Conservation (phyloP, 2,888 invertebrate species). For the Polydrusus cervinus region DNA sequence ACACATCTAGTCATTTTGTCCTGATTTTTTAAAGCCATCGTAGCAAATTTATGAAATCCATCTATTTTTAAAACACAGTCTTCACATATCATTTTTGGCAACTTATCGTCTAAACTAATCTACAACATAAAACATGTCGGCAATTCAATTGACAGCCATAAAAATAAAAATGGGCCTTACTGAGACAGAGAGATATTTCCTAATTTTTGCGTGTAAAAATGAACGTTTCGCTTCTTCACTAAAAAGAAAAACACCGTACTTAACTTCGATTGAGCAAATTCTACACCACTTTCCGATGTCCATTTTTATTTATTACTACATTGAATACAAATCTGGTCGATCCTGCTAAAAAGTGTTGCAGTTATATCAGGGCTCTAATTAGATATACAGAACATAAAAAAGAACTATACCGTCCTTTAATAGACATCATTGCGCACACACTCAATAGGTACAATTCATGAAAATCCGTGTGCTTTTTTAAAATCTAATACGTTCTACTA, state of each 20-base stretch:
- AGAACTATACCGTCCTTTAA: constrained; percentile 64
- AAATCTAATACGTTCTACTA: constrained; percentile 64
- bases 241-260: constrained; percentile 78
- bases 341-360: constrained; percentile 37
- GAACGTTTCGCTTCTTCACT: constrained; percentile 79
- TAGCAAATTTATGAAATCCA: constrained; percentile 79
- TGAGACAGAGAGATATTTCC: constrained; percentile 80
- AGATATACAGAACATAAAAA: constrained; percentile 61
- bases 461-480: constrained; percentile 68
- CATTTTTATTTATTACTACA: constrained; percentile 62
- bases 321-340: constrained; percentile 43
- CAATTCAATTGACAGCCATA: constrained; percentile 29
- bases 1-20: constrained; percentile 73
- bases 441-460: constrained; percentile 68
- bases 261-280: constrained; percentile 78
- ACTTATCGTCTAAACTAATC: constrained; percentile 79
- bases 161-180: constrained; percentile 68
- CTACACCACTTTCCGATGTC: constrained; percentile 73
- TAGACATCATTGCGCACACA: constrained; percentile 68
- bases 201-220: constrained; percentile 79
- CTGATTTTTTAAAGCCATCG: constrained; percentile 78
- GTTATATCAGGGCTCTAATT: constrained; percentile 50
- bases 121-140: constrained; percentile 65
- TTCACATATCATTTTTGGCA: constrained; percentile 81
- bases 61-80: constrained; percentile 79